phyloP scores from a whole-genome alignment of 2,113 vertebrate species.

The Leptobrachium leishanense region DNA sequence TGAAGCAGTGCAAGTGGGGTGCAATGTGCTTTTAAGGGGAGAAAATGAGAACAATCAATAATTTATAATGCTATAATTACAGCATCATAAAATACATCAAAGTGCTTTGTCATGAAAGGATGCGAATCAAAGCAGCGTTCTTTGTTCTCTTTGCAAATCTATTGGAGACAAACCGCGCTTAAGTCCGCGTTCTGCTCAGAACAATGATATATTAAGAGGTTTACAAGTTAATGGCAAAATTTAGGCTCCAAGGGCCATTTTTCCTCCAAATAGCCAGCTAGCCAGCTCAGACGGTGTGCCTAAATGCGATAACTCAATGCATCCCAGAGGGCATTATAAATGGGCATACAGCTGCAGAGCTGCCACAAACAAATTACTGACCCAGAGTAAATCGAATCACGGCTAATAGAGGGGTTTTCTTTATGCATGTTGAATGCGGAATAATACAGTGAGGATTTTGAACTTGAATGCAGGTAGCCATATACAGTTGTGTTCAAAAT shows the following conservation, averaged over 20 bases:
- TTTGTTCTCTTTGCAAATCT: slow-evolving; percentile 7
- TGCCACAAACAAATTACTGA: neutral
- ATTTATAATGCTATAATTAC: slow-evolving; percentile 11
- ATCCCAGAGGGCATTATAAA: neutral
- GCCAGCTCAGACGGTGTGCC: neutral
- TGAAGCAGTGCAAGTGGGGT: neutral
- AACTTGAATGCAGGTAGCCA: neutral
- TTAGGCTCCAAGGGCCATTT: neutral
- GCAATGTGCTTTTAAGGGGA: neutral
- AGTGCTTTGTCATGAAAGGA: slow-evolving; percentile 4
- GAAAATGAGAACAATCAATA: slow-evolving; percentile 9
- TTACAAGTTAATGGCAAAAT: neutral
- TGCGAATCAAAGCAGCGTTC: neutral
- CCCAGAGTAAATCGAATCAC: neutral
- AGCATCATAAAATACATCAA: neutral
- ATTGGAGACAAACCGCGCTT: neutral
- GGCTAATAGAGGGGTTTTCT: neutral
- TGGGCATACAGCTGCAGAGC: neutral
- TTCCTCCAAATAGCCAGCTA: neutral
- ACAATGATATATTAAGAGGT: neutral
- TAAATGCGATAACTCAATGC: neutral
- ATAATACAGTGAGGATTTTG: neutral
- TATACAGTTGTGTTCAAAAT: too few relatives aligned
- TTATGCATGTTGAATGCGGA: neutral
- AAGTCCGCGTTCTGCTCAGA: neutral